phyloP scores from a whole-genome alignment of 2,113 vertebrate species.

The Zosterops hypoxanthus region DNA sequence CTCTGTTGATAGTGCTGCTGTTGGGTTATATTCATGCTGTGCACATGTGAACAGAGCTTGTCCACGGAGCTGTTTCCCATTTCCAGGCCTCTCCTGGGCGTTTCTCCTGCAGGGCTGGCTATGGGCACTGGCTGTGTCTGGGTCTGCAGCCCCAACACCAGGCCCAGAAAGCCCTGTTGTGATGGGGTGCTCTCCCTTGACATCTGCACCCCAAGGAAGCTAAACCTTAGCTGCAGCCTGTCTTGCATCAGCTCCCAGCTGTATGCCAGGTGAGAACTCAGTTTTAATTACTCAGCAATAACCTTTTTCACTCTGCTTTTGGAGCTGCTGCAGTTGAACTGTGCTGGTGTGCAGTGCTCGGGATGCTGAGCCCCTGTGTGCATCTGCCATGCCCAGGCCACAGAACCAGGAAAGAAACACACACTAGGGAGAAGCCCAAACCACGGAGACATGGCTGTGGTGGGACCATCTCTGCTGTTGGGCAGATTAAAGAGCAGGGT shows the following conservation, averaged over 20 bases:
- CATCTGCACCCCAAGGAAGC: background rate
- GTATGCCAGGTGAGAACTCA: background rate
- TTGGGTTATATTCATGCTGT: background rate
- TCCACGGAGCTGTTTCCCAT: background rate
- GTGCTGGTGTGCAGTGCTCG: background rate
- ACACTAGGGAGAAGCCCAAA: background rate
- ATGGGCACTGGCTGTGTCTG: background rate
- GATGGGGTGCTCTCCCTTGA: background rate
- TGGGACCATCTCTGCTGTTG: background rate
- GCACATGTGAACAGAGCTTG: background rate
- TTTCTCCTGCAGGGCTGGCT: background rate
- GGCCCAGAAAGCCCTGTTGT: background rate
- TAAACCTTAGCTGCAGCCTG: background rate
- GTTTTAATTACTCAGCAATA: background rate
- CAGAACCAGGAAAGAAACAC: background rate
- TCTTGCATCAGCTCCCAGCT: background rate
- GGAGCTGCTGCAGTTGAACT: background rate
- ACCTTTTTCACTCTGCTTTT: background rate
- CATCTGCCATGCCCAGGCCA: background rate
- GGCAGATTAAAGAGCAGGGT: background rate
- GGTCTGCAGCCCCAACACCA: background rate
- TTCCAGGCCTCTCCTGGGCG: background rate
- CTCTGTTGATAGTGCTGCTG: background rate
- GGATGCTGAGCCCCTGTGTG: background rate
- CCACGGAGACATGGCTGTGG: rapidly evolving